Evolutionary conservation across 2,888 invertebrate genomes (phyloP).

Genomic region (Ophioninae sp.): DNA sequence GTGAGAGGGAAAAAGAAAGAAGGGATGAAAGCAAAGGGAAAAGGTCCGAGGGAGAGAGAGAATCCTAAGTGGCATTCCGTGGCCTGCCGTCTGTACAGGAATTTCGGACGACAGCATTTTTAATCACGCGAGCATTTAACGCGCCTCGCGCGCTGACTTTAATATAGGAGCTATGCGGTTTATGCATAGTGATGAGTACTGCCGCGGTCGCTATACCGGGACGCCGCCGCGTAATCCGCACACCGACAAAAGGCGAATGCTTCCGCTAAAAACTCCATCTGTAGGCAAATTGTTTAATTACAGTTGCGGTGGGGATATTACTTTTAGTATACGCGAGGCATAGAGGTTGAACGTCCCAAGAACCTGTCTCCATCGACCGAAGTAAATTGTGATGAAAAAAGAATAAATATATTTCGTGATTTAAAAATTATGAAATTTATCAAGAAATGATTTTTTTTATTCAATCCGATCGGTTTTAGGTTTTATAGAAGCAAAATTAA

Average conservation of each 20-base stretch:
- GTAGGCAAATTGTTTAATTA: slow-evolving; percentile 81
- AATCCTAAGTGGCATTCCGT: slow-evolving; percentile 67
- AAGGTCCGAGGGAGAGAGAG: not conserved
- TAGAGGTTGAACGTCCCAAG: not conserved
- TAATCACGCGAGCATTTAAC: slow-evolving; percentile 79
- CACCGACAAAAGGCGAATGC: slow-evolving; percentile 68
- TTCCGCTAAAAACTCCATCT: slow-evolving; percentile 80
- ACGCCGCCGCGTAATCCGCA: slow-evolving; percentile 50
- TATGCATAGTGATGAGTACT: slow-evolving; percentile 77
- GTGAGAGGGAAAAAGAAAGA: slow-evolving; percentile 3
- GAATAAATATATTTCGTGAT: not conserved
- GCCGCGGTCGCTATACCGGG: slow-evolving; percentile 8
- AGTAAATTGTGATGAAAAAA: not conserved
- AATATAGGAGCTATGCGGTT: slow-evolving; percentile 79
- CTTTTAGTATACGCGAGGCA: slow-evolving; percentile 32
- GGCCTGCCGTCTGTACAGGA: slow-evolving; percentile 69
- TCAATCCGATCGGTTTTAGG: too few relatives aligned
- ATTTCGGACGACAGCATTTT: slow-evolving; percentile 78
- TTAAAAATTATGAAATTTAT: not conserved
- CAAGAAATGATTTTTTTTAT: too few relatives aligned
- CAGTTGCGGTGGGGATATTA: slow-evolving; percentile 68
- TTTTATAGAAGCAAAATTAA: too few relatives aligned
- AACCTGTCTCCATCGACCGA: slow-evolving; percentile 2
- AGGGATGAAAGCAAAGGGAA: not conserved
- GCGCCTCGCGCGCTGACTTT: slow-evolving; percentile 70